Conservation (phyloP, 2,797 vertebrate genomes). For the Agapornis canus region DNA sequence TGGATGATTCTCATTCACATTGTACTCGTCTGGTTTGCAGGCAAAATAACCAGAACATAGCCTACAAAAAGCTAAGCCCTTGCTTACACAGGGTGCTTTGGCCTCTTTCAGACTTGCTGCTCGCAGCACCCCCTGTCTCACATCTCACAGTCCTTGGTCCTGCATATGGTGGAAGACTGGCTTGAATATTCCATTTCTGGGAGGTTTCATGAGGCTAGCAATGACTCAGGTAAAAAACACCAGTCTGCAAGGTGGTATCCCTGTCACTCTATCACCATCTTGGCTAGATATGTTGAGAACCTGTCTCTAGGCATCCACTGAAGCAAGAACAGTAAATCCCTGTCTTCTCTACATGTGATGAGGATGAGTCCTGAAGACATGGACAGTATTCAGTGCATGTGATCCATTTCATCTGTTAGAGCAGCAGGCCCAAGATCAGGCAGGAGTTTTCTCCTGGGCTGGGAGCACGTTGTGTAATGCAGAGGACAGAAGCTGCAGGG, state of each 20-base stretch:
- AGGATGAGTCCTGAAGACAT: background rate
- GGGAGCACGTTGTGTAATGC: background rate
- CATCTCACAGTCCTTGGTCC: background rate
- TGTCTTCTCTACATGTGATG: background rate
- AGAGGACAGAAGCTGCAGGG: background rate
- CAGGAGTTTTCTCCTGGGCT: background rate
- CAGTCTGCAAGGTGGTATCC: background rate
- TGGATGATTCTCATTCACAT: background rate
- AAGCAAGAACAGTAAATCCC: background rate
- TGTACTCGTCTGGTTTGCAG: background rate
- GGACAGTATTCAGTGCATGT: background rate
- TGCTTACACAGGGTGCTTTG: accelerated
- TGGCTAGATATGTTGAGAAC: background rate
- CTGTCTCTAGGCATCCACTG: background rate
- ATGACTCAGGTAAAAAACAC: background rate
- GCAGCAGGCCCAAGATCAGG: accelerated
- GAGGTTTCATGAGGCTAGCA: background rate
- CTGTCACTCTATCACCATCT: accelerated
- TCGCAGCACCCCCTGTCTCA: accelerated
- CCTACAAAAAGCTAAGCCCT: background rate
- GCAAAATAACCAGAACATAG: background rate
- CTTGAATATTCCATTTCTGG: accelerated
- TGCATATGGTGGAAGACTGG: accelerated
- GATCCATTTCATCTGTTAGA: background rate
- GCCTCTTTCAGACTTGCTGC: background rate